Evolutionary conservation across 2,888 invertebrate species (phyloP).

Genomic region (Sepioteuthis lessoniana): DNA sequence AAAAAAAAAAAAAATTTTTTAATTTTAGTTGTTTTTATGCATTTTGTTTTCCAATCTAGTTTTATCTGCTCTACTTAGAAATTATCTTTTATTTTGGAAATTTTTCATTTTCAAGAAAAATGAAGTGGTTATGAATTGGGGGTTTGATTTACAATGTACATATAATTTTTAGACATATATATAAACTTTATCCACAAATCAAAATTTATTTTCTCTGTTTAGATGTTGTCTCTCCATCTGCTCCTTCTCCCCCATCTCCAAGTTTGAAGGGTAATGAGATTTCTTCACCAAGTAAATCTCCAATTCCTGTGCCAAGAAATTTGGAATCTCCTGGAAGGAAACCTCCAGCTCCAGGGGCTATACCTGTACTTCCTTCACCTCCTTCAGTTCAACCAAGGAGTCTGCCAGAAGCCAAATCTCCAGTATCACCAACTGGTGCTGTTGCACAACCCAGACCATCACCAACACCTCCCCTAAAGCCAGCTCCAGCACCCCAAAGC

Average conservation of each 20-base stretch:
- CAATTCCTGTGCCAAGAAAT: constrained; percentile 1
- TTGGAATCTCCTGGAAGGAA: background rate
- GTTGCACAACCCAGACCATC: background rate
- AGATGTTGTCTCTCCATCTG: constrained; percentile 36
- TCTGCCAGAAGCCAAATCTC: background rate
- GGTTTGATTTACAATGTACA: too few species aligned
- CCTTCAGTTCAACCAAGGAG: background rate
- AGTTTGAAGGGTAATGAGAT: background rate
- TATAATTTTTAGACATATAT: too few species aligned
- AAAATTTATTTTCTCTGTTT: background rate
- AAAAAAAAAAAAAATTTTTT: too few species aligned
- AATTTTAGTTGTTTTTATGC: too few species aligned
- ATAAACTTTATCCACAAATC: too few species aligned
- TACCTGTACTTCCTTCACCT: background rate
- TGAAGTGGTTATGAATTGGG: too few species aligned
- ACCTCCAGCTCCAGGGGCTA: background rate
- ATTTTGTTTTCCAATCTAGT: too few species aligned
- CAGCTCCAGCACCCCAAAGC: background rate
- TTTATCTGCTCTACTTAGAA: too few species aligned
- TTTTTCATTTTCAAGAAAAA: too few species aligned
- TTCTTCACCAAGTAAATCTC: background rate
- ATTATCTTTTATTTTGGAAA: too few species aligned
- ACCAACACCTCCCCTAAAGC: background rate
- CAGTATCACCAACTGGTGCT: background rate
- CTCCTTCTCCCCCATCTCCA: background rate